These are phyloP conservation scores for Craseonycteris thonglongyai DNA, from an alignment of 2,113 vertebrate species.

Conservation along the genomic window DNA sequence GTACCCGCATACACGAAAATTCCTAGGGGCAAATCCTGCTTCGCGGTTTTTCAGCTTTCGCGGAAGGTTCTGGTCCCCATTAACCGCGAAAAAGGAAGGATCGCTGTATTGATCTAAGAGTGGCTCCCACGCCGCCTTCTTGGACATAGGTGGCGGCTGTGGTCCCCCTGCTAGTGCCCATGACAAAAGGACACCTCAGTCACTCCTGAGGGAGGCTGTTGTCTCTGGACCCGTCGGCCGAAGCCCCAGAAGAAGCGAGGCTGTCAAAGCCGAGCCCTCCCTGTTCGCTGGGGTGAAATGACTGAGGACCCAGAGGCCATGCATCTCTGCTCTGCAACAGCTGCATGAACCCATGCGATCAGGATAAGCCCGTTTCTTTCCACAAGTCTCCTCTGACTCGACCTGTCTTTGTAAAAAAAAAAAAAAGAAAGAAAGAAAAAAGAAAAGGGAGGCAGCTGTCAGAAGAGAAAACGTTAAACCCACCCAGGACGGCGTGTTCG, in stretches of 20 bases:
- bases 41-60: too few relatives aligned
- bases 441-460: conserved; percentile 86
- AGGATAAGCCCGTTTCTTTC: conserved; percentile 93
- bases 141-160: conserved; percentile 79
- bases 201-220: not conserved
- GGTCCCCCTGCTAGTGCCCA: conserved; percentile 61
- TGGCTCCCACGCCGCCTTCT: conserved; percentile 77
- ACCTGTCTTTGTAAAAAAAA: conserved; percentile 90
- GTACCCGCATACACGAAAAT: too few relatives aligned
- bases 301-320: conserved; percentile 79
- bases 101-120: too few relatives aligned
- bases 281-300: not conserved
- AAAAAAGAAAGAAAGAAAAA: too few relatives aligned
- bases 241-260: not conserved
- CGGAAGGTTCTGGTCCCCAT: too few relatives aligned
- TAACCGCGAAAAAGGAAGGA: too few relatives aligned
- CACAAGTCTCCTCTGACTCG: conserved; percentile 95
- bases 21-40: too few relatives aligned
- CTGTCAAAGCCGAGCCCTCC: not conserved
- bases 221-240: not conserved
- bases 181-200: conserved; percentile 17
- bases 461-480: conserved; percentile 96
- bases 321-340: conserved; percentile 94
- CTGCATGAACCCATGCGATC: conserved; percentile 95
- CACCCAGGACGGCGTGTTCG: conserved; percentile 96